Evolutionary conservation across 2,113 vertebrate species (phyloP), one percentile per base, ranked within the genome.

Genomic region (Clarias macrocephalus): DNA sequence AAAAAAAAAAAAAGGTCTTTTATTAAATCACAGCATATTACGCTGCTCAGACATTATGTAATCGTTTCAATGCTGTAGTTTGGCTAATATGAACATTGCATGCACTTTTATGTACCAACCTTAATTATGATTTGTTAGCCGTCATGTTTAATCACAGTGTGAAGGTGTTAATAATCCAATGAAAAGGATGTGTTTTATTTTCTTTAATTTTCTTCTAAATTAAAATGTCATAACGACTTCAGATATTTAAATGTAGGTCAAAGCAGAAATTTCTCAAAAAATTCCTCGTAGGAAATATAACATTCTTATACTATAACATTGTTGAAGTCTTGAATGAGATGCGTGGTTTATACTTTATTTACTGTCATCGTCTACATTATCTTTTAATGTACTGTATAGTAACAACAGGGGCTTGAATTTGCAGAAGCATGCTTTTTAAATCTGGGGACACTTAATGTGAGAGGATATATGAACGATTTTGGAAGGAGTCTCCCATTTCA

Each of bases 21-120:
- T 30, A 65, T 85, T 77, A 11, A 62, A 76, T 76, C 52, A 52
- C 59, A 52, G 84, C 10, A 79, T 79, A 62, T 75, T 76, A 52
- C 12, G 18, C 66, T 77, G 18, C 56, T 80, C 54, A 60, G 77
- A 80, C 77, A 8, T 59, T 33, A 80, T 21, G 28, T 59, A 80
- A 80, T 77, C 13, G 2, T n/a, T n/a, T n/a, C 2, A 54, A 13
- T 25, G 5, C 3, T 19, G 52, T 11, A 54, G 48, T 12, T 57
- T 56, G 28, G n/a, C 28, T 15, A 7, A 54, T 3, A 1, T 4
- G 25, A 28, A 16, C 4, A n/a, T 77, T 7, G 2, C 6, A 77
- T 56, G 12, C 16, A 5, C 42, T 15, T 54, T 11, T 54, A 56
- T 28, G 12, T 73, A 33, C 2, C 52, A 28, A 8, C 18, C 15